Evolutionary conservation across 2,888 invertebrate species (phyloP), one percentile per base, ranked within the genome.

Genomic region (Orchestes rusci): DNA sequence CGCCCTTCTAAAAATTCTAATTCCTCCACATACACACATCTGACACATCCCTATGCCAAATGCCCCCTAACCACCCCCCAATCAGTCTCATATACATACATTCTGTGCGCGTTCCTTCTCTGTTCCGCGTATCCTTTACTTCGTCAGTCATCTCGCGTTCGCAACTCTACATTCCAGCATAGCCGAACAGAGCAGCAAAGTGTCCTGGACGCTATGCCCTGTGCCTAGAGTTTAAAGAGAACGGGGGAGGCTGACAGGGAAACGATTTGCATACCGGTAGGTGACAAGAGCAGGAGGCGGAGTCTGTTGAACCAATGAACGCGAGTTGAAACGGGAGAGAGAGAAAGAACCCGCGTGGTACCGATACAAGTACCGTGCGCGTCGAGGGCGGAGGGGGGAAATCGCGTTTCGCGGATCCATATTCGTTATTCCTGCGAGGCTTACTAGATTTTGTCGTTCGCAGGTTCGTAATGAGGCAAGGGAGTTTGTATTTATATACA

Each of bases 181-280:
- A 33, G 27, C 2, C 34, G 13, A 12, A 5, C 30, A 36, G 36
- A 35, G 30, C 29, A 19, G 18, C 13, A 7, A 30, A 30, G 13
- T 10, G 12, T 7, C 12, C 30, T n/a, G n/a, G n/a, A n/a, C 30
- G 12, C 30, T 33, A 18, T 7, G 33, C 33, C 33, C 20, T 35
- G 5, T 42, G 46, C 30, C 42, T 15, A 19, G 34, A 42, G 16
- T 42, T 42, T 42, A 47, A 47, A 47, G 35, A 18, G 29, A 16
- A 16, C 20, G 23, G 42, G 50, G 37, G 44, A 45, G 46, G 53
- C 43, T 53, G 56, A 56, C 58, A 58, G 63, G 62, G 64, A 63
- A 62, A 60, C 65, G 41, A 69, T 69, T 69, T 69, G 69, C 69
- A 69, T 69, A 69, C 69, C 68, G 67, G 69, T 68, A 69, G 69